phyloP scores from a whole-genome alignment of 1,140 invertebrate species.

The Coelopa frigida region DNA sequence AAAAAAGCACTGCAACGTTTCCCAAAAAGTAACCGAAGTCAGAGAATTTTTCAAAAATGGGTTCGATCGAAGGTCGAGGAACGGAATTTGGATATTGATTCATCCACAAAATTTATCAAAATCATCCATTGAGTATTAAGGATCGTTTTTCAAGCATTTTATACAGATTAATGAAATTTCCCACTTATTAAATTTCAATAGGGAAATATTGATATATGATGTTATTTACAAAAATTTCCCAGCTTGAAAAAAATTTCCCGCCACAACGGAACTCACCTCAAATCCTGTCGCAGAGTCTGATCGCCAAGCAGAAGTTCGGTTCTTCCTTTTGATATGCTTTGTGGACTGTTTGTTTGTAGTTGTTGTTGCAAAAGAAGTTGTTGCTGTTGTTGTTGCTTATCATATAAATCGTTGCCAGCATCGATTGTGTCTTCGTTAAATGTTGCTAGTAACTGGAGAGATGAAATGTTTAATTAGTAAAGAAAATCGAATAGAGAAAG shows the following conservation, averaged over 20 bases:
- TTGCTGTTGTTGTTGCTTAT: slow-evolving; percentile 9
- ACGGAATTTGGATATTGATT: no score
- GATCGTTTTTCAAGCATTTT: no score
- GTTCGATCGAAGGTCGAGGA: no score
- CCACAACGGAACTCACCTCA: slow-evolving; percentile 25
- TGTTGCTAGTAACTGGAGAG: slow-evolving; percentile 34
- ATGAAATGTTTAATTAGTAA: no score
- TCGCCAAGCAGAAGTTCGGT: slow-evolving; percentile 44
- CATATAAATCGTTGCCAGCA: slow-evolving; percentile 19
- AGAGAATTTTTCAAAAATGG: no score
- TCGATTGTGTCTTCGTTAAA: slow-evolving; percentile 34
- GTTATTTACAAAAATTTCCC: not conserved
- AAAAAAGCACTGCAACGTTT: no score
- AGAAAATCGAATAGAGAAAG: not conserved
- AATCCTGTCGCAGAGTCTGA: slow-evolving; percentile 34
- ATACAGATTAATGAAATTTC: no score
- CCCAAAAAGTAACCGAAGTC: no score
- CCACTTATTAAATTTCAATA: no score
- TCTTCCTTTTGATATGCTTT: slow-evolving; percentile 46
- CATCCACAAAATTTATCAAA: no score
- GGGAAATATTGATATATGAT: no score
- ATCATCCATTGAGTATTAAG: no score
- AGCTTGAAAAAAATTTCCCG: slow-evolving; percentile 1
- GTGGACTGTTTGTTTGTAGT: slow-evolving; percentile 30
- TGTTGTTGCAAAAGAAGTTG: slow-evolving; percentile 7